Conservation (phyloP, 2,113 vertebrate genomes). For the Semicossyphus pulcher region DNA sequence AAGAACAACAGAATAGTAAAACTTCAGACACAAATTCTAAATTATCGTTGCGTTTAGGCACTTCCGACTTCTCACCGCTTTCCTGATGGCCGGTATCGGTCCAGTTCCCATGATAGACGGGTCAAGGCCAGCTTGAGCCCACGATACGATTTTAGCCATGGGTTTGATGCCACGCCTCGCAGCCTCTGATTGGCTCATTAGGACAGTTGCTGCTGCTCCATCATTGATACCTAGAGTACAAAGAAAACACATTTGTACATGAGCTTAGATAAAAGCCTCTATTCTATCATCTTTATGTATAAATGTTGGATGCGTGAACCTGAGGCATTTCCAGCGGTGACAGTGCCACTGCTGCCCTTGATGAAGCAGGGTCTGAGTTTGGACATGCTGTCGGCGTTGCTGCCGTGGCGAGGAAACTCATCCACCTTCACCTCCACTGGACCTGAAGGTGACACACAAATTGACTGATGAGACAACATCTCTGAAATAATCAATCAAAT, state of each 20-base stretch:
- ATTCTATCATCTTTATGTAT: too few species aligned
- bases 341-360: slow-evolving; percentile 89
- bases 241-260: background rate
- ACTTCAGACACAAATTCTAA: too few species aligned
- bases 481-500: background rate
- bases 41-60: background rate
- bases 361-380: slow-evolving; percentile 94
- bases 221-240: slow-evolving; percentile 90
- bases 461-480: background rate
- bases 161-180: slow-evolving; percentile 85
- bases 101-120: slow-evolving; percentile 95
- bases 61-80: slow-evolving; percentile 88
- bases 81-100: slow-evolving; percentile 91
- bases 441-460: slow-evolving; percentile 79
- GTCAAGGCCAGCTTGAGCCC: slow-evolving; percentile 93
- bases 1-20: background rate
- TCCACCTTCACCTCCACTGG: slow-evolving; percentile 90
- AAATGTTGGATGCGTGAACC: slow-evolving; percentile 79
- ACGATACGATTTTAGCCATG: slow-evolving; percentile 89
- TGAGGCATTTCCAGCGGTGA: slow-evolving; percentile 95
- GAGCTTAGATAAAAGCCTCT: background rate
- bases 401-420: slow-evolving; percentile 93
- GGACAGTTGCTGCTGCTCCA: slow-evolving; percentile 92
- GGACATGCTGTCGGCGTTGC: slow-evolving; percentile 86
- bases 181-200: slow-evolving; percentile 95